These are phyloP conservation scores for Pocillopora meandrina DNA, from an alignment of 92 coral and sea anemone species.

Conservation along the genomic window DNA sequence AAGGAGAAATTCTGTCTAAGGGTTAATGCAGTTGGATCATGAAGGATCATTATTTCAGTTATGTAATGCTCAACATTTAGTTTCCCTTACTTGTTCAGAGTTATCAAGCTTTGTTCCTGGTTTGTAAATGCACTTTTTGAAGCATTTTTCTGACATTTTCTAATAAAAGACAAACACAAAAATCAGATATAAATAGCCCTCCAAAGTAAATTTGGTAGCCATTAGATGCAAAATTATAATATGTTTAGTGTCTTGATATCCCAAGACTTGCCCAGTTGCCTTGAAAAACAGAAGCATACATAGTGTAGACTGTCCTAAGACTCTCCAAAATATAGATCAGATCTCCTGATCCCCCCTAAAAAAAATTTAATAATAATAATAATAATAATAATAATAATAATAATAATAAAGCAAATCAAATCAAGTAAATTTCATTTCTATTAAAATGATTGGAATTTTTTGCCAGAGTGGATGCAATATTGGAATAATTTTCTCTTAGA, in stretches of 20 bases:
- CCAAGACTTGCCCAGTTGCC: no score
- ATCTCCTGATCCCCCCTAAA: no score
- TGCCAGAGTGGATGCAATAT: no score
- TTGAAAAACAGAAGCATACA: not conserved
- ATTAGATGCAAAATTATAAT: not conserved
- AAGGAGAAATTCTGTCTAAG: not conserved
- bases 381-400: no score
- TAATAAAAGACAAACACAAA: constrained; percentile 13
- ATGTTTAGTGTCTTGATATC: no score
- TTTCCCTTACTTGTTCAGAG: constrained; percentile 85
- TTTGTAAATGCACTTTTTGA: constrained; percentile 86
- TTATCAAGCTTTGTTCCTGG: constrained; percentile 85
- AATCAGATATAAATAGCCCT: not conserved
- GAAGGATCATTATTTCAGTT: not conserved
- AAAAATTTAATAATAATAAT: no score
- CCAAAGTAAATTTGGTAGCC: not conserved
- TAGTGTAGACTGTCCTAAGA: not conserved
- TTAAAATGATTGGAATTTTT: no score
- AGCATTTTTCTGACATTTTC: constrained; percentile 99
- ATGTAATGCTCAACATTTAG: not conserved
- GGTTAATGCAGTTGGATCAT: no score
- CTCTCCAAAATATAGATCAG: no score
- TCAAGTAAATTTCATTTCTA: no score
- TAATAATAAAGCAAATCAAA: no score
- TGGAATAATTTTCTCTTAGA: no score